Evolutionary conservation across 2,888 invertebrate genomes (phyloP).

Genomic region (Candidula unifasciata): DNA sequence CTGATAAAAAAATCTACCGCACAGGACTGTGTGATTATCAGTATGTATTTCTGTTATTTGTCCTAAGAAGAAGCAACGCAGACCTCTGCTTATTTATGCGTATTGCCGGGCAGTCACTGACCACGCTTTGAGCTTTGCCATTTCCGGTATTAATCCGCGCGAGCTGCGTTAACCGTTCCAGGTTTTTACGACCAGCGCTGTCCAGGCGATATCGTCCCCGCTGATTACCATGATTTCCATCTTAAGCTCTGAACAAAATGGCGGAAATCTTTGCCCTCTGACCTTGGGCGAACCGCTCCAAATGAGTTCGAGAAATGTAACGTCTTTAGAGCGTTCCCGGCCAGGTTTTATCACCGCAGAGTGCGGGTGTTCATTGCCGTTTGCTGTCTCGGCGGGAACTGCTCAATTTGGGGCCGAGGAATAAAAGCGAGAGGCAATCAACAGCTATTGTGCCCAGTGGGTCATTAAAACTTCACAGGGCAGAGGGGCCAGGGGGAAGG

Average conservation of each 20-base stretch:
- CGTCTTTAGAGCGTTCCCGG: conserved; percentile 31
- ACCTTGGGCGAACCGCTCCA: conserved; percentile 28
- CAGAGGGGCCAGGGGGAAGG: too few relatives aligned
- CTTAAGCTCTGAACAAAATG: conserved; percentile 37
- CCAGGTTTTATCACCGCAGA: conserved; percentile 14
- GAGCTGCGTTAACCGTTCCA: conserved; percentile 33
- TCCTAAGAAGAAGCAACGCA: too few relatives aligned
- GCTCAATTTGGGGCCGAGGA: conserved; percentile 39
- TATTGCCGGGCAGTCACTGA: too few relatives aligned
- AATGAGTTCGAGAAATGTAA: conserved; percentile 46
- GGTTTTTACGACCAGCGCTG: conserved; percentile 26
- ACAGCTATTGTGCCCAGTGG: conserved; percentile 36
- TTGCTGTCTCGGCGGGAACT: background rate
- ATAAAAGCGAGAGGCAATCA: conserved; percentile 44
- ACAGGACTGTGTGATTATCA: too few relatives aligned
- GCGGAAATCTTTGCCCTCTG: conserved; percentile 41
- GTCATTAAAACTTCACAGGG: conserved; percentile 30
- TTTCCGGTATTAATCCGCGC: conserved; percentile 16
- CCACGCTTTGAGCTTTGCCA: background rate
- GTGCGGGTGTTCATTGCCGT: conserved; percentile 13
- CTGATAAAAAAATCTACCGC: too few relatives aligned
- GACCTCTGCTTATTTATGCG: too few relatives aligned
- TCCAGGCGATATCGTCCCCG: background rate
- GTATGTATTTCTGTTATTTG: too few relatives aligned
- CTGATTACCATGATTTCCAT: conserved; percentile 44